These are phyloP conservation scores for Rhinolophus ferrumequinum DNA, from an alignment of 2,113 vertebrate genomes.

Conservation along the genomic window DNA sequence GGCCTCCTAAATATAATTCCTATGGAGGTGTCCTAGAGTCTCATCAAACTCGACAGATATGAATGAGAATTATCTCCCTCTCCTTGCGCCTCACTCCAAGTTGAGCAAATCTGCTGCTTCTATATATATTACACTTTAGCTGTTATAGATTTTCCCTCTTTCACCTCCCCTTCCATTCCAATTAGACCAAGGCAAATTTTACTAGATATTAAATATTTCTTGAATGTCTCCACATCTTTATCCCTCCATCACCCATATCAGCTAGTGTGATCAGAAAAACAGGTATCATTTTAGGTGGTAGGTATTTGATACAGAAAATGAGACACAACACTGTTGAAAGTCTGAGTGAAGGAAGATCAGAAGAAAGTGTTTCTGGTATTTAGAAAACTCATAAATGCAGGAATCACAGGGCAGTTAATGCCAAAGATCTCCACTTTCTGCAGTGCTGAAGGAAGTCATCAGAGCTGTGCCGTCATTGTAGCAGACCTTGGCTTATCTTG, in stretches of 20 bases:
- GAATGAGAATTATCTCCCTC: background rate
- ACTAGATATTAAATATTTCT: background rate
- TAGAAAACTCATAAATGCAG: background rate
- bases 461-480: background rate
- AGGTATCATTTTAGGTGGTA: background rate
- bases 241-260: background rate
- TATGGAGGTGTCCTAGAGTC: background rate
- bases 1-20: background rate
- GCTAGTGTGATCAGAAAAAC: background rate
- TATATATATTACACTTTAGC: background rate
- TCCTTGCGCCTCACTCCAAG: background rate
- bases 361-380: background rate
- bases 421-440: background rate
- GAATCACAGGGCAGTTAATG: background rate
- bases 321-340: background rate
- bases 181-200: background rate
- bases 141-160: background rate
- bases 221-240: background rate
- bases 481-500: background rate
- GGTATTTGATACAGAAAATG: background rate
- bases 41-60: background rate
- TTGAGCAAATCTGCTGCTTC: background rate
- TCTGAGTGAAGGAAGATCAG: background rate
- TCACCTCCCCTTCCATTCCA: background rate
- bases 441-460: background rate